A percentile compares a stretch with the other conserved stretches of the same genome.
Conservation (phyloP, 2,113 vertebrate genomes). For the Vulpes vulpes region DNA sequence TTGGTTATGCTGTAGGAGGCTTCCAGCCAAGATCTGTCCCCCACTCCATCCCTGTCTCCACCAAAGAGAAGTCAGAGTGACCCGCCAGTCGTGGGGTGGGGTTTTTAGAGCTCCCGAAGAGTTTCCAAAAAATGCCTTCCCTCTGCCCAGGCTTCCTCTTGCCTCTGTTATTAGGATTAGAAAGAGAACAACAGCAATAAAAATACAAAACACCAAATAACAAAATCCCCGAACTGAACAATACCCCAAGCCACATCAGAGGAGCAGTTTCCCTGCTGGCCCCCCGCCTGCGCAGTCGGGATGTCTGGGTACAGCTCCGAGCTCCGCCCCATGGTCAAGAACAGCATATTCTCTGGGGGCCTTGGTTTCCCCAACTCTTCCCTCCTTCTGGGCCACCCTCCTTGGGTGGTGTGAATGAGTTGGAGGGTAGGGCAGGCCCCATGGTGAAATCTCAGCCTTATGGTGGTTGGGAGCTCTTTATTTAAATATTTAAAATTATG, state of each 20-base stretch:
- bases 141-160: constrained; percentile 19
- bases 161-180: constrained; percentile 29
- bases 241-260: constrained; percentile 76
- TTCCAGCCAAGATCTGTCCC: not conserved
- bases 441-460: not conserved
- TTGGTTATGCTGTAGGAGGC: not conserved
- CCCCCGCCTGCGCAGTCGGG: not conserved
- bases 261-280: constrained; percentile 43
- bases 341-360: constrained; percentile 9
- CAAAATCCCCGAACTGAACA: constrained; percentile 63
- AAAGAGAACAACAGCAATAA: constrained; percentile 48
- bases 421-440: not conserved
- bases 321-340: constrained; percentile 27
- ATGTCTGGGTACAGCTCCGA: constrained; percentile 71
- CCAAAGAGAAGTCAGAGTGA: not conserved
- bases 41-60: not conserved
- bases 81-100: not conserved
- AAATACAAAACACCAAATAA: constrained; percentile 55
- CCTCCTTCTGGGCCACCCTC: constrained; percentile 38
- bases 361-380: constrained; percentile 59
- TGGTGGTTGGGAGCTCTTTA: constrained; percentile 24
- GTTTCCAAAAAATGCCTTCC: constrained; percentile 27
- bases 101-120: not conserved
- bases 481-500: constrained; percentile 31
- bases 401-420: constrained; percentile 47